These are phyloP conservation scores for Hemicordylus capensis DNA, from an alignment of 2,113 vertebrate species.

Conservation along the genomic window DNA sequence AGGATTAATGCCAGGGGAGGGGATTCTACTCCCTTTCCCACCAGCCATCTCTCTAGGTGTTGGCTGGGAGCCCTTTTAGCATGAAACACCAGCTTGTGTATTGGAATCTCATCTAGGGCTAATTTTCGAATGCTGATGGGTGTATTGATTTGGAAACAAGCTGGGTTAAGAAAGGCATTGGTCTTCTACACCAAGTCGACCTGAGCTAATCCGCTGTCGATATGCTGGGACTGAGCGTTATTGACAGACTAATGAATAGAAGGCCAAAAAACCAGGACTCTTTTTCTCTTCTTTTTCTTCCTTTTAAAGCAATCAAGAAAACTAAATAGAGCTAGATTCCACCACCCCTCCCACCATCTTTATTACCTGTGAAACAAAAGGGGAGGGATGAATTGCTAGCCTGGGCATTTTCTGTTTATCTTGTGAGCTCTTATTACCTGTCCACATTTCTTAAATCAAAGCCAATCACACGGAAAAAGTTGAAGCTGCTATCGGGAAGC, in stretches of 20 bases:
- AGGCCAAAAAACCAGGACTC: conserved; percentile 13
- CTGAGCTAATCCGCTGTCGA: conserved; percentile 76
- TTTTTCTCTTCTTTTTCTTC: conserved; percentile 38
- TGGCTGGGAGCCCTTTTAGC: conserved; percentile 65
- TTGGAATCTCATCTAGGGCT: conserved; percentile 79
- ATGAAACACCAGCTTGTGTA: conserved; percentile 67
- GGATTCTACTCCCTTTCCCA: conserved; percentile 61
- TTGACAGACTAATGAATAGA: conserved; percentile 79
- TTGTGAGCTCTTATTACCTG: conserved; percentile 70
- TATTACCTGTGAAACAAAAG: conserved; percentile 19
- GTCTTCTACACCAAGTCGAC: conserved; percentile 72
- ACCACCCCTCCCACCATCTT: conserved; percentile 45
- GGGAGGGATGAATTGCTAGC: conserved; percentile 42
- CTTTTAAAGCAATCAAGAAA: conserved; percentile 62
- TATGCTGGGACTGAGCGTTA: conserved; percentile 71
- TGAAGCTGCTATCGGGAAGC: conserved; percentile 49
- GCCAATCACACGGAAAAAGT: conserved; percentile 52
- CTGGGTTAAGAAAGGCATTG: conserved; percentile 77
- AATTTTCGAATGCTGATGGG: conserved; percentile 82
- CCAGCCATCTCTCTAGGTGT: conserved; percentile 46
- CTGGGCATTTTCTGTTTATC: conserved; percentile 61
- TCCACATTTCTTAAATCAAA: conserved; percentile 61
- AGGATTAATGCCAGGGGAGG: conserved; percentile 58
- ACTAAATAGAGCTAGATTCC: conserved; percentile 45
- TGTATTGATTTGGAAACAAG: conserved; percentile 82